Base-by-base conservation (phyloP, 2,113 vertebrate genomes). In the Xenopus borealis region DNA sequence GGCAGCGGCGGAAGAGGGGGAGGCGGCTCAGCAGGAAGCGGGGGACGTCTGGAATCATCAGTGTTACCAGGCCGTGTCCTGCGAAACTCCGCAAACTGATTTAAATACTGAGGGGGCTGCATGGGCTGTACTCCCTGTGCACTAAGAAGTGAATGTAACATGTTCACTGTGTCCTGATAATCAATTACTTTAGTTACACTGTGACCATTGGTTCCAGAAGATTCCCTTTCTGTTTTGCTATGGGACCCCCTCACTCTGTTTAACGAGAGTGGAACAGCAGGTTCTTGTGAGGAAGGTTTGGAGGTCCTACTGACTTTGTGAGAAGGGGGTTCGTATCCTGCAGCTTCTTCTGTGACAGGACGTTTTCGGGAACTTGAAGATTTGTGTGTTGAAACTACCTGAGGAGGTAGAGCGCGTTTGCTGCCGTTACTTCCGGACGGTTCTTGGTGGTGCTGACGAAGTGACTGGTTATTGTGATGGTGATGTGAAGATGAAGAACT, bases 111-210 rank as follows among this genome's bases (percentile, higher is more conserved):
- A 6, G 93, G 85, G 17, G 94, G 89, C 70, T 89, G 94, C 2
- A 91, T 85, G 0, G 96, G 95, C 83, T 96, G 95, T 78, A 98
- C 94, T 13, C 96, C 96, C 82, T 98, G 96, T 0, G 96, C 96
- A 8, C 94, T 97, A 82, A 98, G 86, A 81, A 98, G 88, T 0
- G 96, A 98, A 86, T 98, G 94, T 66, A 98, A 87, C 95, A 98
- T 98, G 71, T 98, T 96, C 83, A 97, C 97, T n/a, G 97, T 98
- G 85, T 98, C 96, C 85, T 98, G 95, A 87, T 96, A 98, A 87
- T 98, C 95, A 73, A 95, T 97, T 1, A 94, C 89, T 84, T 97
- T 95, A 78, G 82, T 81, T 19, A 84, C 72, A 0, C 87, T 89
- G 81, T 98, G 96, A 58, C 96, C 96, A 18, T 98, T 98, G 27